Evolutionary conservation across 2,888 invertebrate genomes (phyloP), one percentile per base, ranked within the genome.

Genomic region (Rhamnusium bicolor): DNA sequence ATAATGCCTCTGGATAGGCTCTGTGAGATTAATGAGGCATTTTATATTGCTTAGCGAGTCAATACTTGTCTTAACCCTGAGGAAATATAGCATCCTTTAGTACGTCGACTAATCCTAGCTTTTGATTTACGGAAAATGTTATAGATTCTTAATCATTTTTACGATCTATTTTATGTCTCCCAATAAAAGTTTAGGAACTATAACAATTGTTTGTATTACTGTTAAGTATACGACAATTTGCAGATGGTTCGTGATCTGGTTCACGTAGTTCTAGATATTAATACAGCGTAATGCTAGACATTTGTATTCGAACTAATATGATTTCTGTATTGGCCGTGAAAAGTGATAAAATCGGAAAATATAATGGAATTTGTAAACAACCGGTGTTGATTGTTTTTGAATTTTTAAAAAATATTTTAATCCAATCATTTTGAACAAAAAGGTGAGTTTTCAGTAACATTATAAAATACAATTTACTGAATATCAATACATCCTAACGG

Each of bases 81-180:
- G 24, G 47, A 24, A 46, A 47, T 24, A 14, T 51, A 29, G 18
- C 24, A 16, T n/a, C 14, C 18, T 12, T 21, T n/a, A 14, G n/a
- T 14, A 19, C 12, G 21, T 12, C 8, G 49, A 47, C 14, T n/a
- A 14, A n/a, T 12, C 18, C 27, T 29, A 14, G 46, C 56, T 47
- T 51, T 60, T 69, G 69, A 69, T 69, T 69, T 69, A 60, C 14
- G 18, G 60, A 16, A 8, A 40, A 51, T n/a, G 29, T 69, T 68
- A 68, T 58, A 19, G 58, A 68, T 56, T 69, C 19, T 69, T 69
- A 69, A 69, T 69, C 69, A 60, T 69, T 69, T 69, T 69, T 69
- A 69, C 51, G 51, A 19, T 16, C 24, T 51, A 51, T 60, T 49
- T 69, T 69, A 69, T 69, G 14, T n/a, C 14, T 49, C 40, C 21